Evolutionary conservation across 2,888 invertebrate genomes (phyloP), one percentile per base, ranked within the genome.

Genomic region (Stenotaenia linearis): DNA sequence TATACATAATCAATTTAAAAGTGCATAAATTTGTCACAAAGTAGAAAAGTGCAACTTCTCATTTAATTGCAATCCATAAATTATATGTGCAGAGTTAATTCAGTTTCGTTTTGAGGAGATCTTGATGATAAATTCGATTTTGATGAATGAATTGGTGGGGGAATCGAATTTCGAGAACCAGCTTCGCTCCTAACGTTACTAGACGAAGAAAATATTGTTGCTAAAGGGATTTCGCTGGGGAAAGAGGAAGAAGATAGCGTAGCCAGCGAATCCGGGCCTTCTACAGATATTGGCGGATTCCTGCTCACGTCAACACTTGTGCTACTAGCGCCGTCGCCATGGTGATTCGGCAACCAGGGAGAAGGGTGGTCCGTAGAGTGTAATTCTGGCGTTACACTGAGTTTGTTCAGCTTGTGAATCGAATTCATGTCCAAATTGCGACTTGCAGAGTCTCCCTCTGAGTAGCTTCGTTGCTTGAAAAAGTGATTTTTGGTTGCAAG

Each of bases 211-310:
- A 69, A 69, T 12, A 69, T 69, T 25, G 69, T 69, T 25, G 69
- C 23, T 69, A 75, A 32, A 35, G 75, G 75, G 10, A 75, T 75
- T 21, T 75, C 75, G n/a, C 75, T 32, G 32, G 75, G 75, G 30
- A 37, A 75, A 30, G 75, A 75, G 12, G 75, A 75, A 0, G 35
- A 75, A 5, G 75, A 75, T 18, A 37, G 75, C 15, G 69, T 69
- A 10, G 69, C 69, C 28, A 69, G 15, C 15, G 69, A 69, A 69
- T 69, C 69, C 25, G 12, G 12, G 12, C 25, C 69, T 0, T 69
- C 69, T 28, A 69, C 23, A 28, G 28, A 23, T 25, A 28, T 28
- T 28, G 69, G 28, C 10, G 69, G 23, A 23, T 25, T 69, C 28
- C 69, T 69, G 69, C n/a, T 69, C 10, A 12, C 28, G 28, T 45